Evolutionary conservation across 2,888 invertebrate genomes (phyloP), one percentile per base, ranked within the genome.

Genomic region (Drosophila longiperda): DNA sequence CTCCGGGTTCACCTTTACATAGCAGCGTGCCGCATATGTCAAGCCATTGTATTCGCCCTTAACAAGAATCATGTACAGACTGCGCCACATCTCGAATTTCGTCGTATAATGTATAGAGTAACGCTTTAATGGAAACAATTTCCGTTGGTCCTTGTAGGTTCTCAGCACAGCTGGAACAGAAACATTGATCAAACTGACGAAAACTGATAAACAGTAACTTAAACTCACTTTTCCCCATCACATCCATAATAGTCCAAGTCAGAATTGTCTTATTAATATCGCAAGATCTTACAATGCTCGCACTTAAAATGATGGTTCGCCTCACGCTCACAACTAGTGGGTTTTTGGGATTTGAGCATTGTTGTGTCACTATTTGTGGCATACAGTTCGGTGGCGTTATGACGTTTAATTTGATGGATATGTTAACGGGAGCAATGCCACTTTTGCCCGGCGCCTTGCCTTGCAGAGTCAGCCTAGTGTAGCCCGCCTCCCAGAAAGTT

Each of bases 21-120:
- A 83, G 49, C 86, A 89, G 1, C 88, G 83, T 9, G 55, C 26
- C 2, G 26, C 57, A 20, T 42, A 75, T 17, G 7, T 12, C 0
- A 3, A 4, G 0, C 34, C 45, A 1, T 66, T 1, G 2, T 20
- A 5, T 0, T 9, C 5, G 8, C 70, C 79, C 11, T 57, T 42
- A 0, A 69, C 23, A 3, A 32, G 17, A 9, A 84, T 0, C 8
- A 89, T n/a, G 50, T 65, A 82, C 0, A 53, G 53, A 55, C 71
- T 48, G 0, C 50, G 60, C 62, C 67, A 68, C 2, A 71, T 20
- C 3, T 69, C 57, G 17, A 60, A 15, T 0, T 15, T 3, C 7
- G 50, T 40, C 7, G 20, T 12, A 20, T 57, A 67, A 1, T 29
- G 12, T 15, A 83, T 11, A 0, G 32, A 11, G 17, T 59, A 81